Evolutionary conservation across 2,888 invertebrate genomes (phyloP).

Genomic region (Ornithoptera alexandrae): DNA sequence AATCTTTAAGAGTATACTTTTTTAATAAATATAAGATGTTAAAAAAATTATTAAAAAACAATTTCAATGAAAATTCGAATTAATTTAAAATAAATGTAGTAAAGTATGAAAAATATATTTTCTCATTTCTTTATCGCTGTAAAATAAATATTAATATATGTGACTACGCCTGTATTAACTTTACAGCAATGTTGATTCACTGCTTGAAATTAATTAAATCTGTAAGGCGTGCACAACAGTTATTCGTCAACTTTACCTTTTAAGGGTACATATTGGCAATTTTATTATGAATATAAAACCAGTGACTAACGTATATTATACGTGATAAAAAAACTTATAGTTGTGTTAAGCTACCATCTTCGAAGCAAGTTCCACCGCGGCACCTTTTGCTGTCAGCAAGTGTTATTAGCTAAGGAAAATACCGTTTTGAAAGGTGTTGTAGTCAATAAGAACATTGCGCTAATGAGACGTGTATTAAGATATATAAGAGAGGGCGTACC

Average conservation of each 20-base stretch:
- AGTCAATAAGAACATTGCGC: background rate
- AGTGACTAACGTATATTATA: too few relatives aligned
- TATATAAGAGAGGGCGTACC: too few relatives aligned
- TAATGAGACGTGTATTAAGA: background rate
- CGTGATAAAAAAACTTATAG: too few relatives aligned
- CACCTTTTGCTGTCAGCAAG: background rate
- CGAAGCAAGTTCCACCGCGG: background rate
- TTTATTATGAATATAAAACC: too few relatives aligned
- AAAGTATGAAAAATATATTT: too few relatives aligned
- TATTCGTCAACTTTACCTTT: background rate
- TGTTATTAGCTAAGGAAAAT: background rate
- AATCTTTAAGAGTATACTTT: too few relatives aligned
- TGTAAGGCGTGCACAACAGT: background rate
- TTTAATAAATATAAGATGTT: too few relatives aligned
- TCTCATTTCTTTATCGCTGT: too few relatives aligned
- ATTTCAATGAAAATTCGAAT: too few relatives aligned
- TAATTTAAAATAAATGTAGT: too few relatives aligned
- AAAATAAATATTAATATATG: background rate
- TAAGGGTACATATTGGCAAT: too few relatives aligned
- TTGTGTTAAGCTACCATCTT: background rate
- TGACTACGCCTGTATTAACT: background rate
- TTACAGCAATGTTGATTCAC: background rate
- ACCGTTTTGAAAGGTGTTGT: background rate
- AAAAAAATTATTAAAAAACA: too few relatives aligned
- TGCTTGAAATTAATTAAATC: background rate